Percentiles rank a stretch among this genome's conserved stretches.
These are phyloP conservation scores for Heliconius nattereri DNA, from an alignment of 1,140 invertebrate genomes.

Conservation along the genomic window DNA sequence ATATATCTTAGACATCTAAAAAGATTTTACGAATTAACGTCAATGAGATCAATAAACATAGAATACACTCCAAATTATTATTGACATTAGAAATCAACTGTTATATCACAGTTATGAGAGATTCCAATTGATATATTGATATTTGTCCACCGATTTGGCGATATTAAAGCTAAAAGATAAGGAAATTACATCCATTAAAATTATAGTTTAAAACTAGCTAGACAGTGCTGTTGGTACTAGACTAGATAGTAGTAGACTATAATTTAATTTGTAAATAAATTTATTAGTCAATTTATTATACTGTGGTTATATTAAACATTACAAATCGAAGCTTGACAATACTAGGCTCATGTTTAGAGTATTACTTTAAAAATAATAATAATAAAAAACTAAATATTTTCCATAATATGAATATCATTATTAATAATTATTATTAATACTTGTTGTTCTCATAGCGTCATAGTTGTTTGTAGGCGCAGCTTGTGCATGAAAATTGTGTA, in stretches of 20 bases:
- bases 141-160: constrained; percentile 16
- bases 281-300: not conserved
- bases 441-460: constrained; percentile 1
- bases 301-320: not conserved
- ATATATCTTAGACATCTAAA: constrained; percentile 28
- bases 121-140: constrained; percentile 35
- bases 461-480: constrained; percentile 1
- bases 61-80: not conserved
- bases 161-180: constrained; percentile 24
- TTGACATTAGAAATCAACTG: constrained; percentile 31
- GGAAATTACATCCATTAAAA: constrained; percentile 8
- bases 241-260: too few relatives aligned
- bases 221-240: constrained; percentile 24
- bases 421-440: not conserved
- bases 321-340: constrained; percentile 33
- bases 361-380: not conserved
- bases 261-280: not conserved
- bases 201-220: constrained; percentile 22
- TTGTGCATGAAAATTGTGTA: constrained; percentile 14
- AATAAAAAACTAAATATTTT: not conserved
- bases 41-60: constrained; percentile 19
- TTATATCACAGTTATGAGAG: constrained; percentile 47
- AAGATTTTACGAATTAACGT: constrained; percentile 7
- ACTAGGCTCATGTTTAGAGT: constrained; percentile 28
- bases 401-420: constrained; percentile 4